A percentile compares a stretch with the other conserved stretches of the same genome.
Evolutionary conservation across 2,888 invertebrate species (phyloP).

Genomic region (Dinocampus coccinellae): DNA sequence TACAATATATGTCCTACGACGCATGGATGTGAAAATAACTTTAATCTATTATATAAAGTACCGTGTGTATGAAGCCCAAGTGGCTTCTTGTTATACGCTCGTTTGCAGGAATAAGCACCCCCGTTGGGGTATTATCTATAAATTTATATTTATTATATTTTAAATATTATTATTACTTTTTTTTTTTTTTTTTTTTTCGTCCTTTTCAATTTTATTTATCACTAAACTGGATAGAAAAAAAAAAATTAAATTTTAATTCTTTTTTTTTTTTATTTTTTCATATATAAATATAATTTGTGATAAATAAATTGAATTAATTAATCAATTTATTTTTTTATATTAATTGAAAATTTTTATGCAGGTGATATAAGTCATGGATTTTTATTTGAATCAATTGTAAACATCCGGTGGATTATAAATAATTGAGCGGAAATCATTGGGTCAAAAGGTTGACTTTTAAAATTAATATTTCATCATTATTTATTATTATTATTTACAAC

Average conservation of each 20-base stretch:
- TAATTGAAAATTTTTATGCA: background rate
- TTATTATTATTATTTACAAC: conserved; percentile 37
- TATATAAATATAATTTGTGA: no score
- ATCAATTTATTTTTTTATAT: no score
- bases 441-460: conserved; percentile 48
- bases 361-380: background rate
- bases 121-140: background rate
- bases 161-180: no score
- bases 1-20: conserved; percentile 59
- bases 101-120: conserved; percentile 48
- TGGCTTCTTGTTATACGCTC: conserved; percentile 67
- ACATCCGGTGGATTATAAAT: conserved; percentile 47
- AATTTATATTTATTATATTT: background rate
- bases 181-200: no score
- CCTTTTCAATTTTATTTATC: background rate
- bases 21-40: conserved; percentile 59
- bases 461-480: conserved; percentile 5
- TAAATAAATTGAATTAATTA: no score
- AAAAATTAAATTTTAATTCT: no score
- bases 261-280: no score
- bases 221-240: background rate
- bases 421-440: conserved; percentile 53
- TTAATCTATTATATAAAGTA: conserved; percentile 65
- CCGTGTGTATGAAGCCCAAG: conserved; percentile 58
- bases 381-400: conserved; percentile 32